phyloP scores from a whole-genome alignment of 1,140 invertebrate species.

The Pseudomyrmex pallidus region DNA sequence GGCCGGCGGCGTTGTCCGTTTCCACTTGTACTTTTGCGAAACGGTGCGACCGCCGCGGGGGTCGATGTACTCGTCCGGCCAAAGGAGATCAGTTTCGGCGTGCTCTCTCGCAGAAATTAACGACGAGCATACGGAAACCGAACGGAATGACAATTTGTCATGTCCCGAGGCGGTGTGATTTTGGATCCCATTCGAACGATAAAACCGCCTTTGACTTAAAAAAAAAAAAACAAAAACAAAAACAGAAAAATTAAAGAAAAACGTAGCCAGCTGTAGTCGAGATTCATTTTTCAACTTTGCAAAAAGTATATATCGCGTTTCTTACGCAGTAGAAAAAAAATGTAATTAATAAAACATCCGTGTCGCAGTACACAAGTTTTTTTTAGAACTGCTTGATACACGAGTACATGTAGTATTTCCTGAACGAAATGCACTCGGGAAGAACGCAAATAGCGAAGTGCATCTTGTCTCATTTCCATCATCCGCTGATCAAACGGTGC shows the following conservation, averaged over 20 bases:
- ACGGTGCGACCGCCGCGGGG: conserved; percentile 23
- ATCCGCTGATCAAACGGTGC: conserved; percentile 29
- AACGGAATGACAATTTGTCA: conserved; percentile 18
- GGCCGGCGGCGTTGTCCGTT: conserved; percentile 71
- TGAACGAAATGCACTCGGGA: background rate
- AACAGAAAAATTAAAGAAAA: too few relatives aligned
- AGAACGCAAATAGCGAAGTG: conserved; percentile 21
- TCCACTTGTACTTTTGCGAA: conserved; percentile 83
- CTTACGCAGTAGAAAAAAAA: too few relatives aligned
- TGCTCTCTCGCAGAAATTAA: background rate
- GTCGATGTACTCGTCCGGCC: conserved; percentile 51
- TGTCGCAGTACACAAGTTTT: background rate
- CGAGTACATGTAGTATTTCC: background rate
- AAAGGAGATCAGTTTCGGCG: conserved; percentile 52
- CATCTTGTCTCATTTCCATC: conserved; percentile 29
- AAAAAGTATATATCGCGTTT: too few relatives aligned
- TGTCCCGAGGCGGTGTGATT: conserved; percentile 1
- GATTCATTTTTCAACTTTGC: too few relatives aligned
- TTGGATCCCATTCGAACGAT: conserved; percentile 16
- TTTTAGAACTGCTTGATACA: too few relatives aligned
- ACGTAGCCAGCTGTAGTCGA: too few relatives aligned
- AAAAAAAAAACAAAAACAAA: background rate
- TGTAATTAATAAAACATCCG: background rate
- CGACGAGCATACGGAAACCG: background rate
- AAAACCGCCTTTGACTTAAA: background rate